Conservation (phyloP, 2,113 vertebrate species). For the Elephantulus edwardii region DNA sequence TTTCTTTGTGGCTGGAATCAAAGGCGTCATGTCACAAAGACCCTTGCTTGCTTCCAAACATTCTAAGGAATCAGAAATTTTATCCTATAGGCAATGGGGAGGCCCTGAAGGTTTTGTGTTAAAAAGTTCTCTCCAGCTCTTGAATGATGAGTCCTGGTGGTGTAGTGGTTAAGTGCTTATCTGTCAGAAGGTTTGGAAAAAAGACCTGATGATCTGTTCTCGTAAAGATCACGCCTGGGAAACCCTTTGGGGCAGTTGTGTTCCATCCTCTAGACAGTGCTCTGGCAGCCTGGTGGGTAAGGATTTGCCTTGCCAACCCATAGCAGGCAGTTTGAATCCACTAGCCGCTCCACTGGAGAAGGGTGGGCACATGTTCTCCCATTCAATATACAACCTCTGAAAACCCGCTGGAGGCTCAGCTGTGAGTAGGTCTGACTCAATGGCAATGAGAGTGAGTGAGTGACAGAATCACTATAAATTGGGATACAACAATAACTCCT, state of each 20-base stretch:
- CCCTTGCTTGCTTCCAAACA: background rate
- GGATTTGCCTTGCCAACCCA: too few species aligned
- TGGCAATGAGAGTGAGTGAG: too few species aligned
- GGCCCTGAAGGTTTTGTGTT: background rate
- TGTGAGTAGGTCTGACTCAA: background rate
- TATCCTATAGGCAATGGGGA: background rate
- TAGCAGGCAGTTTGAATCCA: too few species aligned
- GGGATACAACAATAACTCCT: background rate
- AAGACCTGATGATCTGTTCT: background rate
- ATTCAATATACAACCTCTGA: too few species aligned
- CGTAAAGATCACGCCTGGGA: background rate
- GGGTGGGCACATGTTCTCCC: too few species aligned
- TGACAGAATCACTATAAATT: too few species aligned
- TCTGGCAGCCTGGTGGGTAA: too few species aligned
- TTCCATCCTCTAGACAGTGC: background rate
- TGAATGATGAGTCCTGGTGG: background rate
- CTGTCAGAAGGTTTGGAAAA: background rate
- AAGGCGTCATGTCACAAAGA: background rate
- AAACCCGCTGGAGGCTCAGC: too few species aligned
- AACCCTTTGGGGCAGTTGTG: background rate
- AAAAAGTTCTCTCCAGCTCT: background rate
- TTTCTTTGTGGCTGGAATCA: background rate
- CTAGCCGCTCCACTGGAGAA: too few species aligned
- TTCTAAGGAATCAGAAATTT: conserved; percentile 27
- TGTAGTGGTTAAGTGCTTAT: background rate